These are phyloP conservation scores for Mnemiopsis leidyi DNA, from an alignment of 37 sponge, comb jelly and placozoan genomes.

Conservation along the genomic window DNA sequence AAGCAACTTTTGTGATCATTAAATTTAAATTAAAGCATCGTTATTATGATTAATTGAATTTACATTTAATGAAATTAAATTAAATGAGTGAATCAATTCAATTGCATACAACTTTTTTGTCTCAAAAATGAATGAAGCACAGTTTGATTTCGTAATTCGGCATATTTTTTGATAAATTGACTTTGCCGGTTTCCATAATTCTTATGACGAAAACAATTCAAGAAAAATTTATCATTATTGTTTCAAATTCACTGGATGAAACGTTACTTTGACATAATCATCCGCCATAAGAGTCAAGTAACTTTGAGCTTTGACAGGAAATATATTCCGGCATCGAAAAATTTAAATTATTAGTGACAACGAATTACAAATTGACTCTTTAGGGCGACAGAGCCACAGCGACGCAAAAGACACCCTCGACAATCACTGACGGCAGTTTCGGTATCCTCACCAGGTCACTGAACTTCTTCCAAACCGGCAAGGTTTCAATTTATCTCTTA, in stretches of 20 bases:
- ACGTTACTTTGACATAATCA: too few species aligned
- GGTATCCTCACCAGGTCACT: neutral
- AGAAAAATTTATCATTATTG: too few species aligned
- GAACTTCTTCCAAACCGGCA: neutral
- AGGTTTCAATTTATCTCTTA: neutral
- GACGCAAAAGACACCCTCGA: neutral
- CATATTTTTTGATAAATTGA: neutral
- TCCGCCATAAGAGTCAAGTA: too few species aligned
- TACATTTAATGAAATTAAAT: too few species aligned
- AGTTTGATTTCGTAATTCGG: neutral
- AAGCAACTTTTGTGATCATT: neutral
- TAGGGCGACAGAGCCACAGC: neutral
- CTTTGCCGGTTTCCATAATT: neutral
- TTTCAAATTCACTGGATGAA: too few species aligned
- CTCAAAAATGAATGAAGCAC: neutral
- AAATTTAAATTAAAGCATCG: neutral
- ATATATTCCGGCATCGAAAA: too few species aligned
- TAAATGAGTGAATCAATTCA: neutral
- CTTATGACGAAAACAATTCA: neutral
- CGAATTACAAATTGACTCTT: neutral
- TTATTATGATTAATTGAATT: neutral
- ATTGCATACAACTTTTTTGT: neutral
- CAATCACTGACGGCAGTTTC: neutral
- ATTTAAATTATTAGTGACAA: too few species aligned
- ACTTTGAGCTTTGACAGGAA: too few species aligned